Evolutionary conservation across 2,797 vertebrate genomes (phyloP).

Genomic region (Cryptoprocta ferox): DNA sequence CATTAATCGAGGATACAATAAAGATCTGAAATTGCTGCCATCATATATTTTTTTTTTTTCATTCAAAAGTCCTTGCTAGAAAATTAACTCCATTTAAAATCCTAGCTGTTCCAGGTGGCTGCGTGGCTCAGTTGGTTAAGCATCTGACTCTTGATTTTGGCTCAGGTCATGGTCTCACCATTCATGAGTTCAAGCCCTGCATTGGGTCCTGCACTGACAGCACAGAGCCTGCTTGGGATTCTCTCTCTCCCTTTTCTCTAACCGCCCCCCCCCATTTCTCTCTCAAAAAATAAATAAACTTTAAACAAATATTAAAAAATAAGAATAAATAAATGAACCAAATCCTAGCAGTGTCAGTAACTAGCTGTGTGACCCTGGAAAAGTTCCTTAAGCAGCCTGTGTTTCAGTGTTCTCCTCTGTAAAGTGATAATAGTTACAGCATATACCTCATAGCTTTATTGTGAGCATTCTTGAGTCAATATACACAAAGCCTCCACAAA

Average conservation of each 20-base stretch:
- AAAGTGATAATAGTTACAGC: not conserved
- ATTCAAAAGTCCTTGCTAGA: not conserved
- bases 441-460: not conserved
- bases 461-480: not conserved
- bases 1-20: not conserved
- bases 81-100: not conserved
- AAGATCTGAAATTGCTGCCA: not conserved
- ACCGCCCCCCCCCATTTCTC: no score
- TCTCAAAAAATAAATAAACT: no score
- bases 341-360: not conserved
- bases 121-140: no score
- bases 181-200: no score
- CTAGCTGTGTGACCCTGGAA: not conserved
- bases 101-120: not conserved
- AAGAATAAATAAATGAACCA: no score
- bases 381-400: not conserved
- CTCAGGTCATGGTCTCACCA: no score
- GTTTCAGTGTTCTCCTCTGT: not conserved
- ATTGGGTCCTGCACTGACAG: no score
- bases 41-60: not conserved
- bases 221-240: no score
- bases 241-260: no score
- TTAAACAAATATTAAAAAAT: no score
- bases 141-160: no score
- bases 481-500: not conserved